Evolutionary conservation across 2,797 vertebrate genomes (phyloP).

Genomic region (Oreochromis grahami): DNA sequence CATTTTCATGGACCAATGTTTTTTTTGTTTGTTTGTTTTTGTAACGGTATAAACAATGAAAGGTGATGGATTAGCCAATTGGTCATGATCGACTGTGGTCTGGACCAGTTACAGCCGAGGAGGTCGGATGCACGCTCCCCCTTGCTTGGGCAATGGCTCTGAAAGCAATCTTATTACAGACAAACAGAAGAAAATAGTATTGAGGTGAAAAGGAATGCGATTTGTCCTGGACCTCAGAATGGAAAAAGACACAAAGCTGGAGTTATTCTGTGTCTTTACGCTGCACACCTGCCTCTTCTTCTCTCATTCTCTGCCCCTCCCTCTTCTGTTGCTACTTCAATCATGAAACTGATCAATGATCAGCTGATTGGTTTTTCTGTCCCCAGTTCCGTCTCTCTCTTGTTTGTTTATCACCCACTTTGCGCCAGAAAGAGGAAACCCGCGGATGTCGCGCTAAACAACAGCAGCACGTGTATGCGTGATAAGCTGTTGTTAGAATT

Average conservation of each 20-base stretch:
- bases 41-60: not conserved
- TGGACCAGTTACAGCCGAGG: not conserved
- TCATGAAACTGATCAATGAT: not conserved
- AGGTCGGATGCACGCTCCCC: not conserved
- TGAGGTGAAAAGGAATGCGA: not conserved
- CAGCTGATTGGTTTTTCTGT: not conserved
- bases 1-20: not conserved
- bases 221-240: not conserved
- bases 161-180: not conserved
- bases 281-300: not conserved
- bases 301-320: not conserved
- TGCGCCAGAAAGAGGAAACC: not conserved
- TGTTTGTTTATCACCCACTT: not conserved
- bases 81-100: not conserved
- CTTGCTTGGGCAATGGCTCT: not conserved
- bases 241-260: not conserved
- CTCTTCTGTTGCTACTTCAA: not conserved
- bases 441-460: rapidly evolving
- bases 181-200: not conserved
- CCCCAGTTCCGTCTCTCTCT: not conserved
- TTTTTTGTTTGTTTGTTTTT: not conserved
- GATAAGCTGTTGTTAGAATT: not conserved
- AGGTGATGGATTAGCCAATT: not conserved
- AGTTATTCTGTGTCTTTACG: not conserved
- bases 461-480: rapidly evolving